phyloP scores from a whole-genome alignment of 23 tunicate genomes.

The Diplosoma virens region DNA sequence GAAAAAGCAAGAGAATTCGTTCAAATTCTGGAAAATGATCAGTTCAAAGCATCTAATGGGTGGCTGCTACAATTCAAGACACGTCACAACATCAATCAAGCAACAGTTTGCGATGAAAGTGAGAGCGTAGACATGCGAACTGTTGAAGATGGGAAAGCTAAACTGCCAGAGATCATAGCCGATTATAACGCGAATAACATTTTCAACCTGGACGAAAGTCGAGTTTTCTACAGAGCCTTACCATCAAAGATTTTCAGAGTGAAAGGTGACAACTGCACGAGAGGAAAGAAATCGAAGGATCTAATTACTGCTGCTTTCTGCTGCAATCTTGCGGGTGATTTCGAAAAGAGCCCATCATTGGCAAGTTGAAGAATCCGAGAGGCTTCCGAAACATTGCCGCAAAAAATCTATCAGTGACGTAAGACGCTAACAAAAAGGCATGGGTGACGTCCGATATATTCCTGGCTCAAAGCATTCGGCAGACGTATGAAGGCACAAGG shows the following conservation, averaged over 20 bases:
- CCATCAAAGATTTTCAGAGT: conserved; percentile 4
- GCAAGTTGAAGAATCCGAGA: conserved; percentile 14
- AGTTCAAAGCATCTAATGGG: conserved; percentile 16
- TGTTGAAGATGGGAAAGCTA: conserved; percentile 3
- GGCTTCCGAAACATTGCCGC: background rate
- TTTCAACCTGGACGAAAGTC: conserved; percentile 7
- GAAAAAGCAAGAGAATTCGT: conserved; percentile 6
- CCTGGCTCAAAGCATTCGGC: background rate
- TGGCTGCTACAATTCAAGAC: conserved; percentile 10
- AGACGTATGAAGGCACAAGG: conserved; percentile 6
- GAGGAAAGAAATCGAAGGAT: conserved; percentile 16
- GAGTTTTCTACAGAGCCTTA: conserved; percentile 9
- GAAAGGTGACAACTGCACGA: conserved; percentile 5
- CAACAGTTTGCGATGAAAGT: conserved; percentile 1
- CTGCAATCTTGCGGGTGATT: conserved; percentile 7
- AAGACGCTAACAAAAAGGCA: conserved; percentile 9
- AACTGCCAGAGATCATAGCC: conserved; percentile 11
- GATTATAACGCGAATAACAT: background rate
- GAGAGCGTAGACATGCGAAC: conserved; percentile 8
- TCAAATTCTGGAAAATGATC: conserved; percentile 3
- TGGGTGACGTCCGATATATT: conserved; percentile 9
- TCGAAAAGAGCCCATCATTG: conserved; percentile 6
- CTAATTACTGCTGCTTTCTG: conserved; percentile 5
- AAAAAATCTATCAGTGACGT: conserved; percentile 11
- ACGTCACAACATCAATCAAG: conserved; percentile 2